Evolutionary conservation across 2,113 vertebrate species (phyloP).

Genomic region (Recurvirostra avosetta): DNA sequence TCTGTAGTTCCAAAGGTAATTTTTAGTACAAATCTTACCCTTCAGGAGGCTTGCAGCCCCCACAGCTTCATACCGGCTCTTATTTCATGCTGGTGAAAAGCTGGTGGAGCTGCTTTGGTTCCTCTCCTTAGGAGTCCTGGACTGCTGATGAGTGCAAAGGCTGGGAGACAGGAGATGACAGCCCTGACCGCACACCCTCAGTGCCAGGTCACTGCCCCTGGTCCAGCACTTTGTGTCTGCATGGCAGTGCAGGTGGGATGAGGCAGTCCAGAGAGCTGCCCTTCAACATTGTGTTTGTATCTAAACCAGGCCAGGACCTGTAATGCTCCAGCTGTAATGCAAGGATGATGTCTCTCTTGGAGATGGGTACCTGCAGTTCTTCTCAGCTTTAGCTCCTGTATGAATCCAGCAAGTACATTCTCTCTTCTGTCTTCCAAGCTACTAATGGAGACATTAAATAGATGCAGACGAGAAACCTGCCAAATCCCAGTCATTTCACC

Average conservation of each 20-base stretch:
- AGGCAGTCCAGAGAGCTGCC: neutral
- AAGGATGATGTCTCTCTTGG: neutral
- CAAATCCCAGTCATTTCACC: neutral
- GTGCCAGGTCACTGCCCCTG: neutral
- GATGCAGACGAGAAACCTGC: neutral
- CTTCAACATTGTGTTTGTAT: neutral
- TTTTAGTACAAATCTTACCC: neutral
- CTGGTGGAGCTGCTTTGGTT: neutral
- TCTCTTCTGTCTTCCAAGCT: neutral
- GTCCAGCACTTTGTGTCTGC: neutral
- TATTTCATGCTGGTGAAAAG: neutral
- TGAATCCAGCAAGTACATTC: neutral
- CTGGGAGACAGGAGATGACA: neutral
- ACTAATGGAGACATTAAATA: neutral
- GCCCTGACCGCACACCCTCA: accelerated
- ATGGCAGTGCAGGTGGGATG: neutral
- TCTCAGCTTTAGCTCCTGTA: neutral
- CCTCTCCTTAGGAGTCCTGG: neutral
- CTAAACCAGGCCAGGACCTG: neutral
- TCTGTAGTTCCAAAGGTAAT: neutral
- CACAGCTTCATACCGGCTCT: neutral
- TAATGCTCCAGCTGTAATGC: neutral
- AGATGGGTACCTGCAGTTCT: neutral
- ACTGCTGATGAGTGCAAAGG: neutral
- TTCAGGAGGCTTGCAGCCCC: neutral